Percentiles rank a stretch among this genome's conserved stretches.
phyloP scores from a whole-genome alignment of 2,888 invertebrate genomes.

The Dynastes grantii region DNA sequence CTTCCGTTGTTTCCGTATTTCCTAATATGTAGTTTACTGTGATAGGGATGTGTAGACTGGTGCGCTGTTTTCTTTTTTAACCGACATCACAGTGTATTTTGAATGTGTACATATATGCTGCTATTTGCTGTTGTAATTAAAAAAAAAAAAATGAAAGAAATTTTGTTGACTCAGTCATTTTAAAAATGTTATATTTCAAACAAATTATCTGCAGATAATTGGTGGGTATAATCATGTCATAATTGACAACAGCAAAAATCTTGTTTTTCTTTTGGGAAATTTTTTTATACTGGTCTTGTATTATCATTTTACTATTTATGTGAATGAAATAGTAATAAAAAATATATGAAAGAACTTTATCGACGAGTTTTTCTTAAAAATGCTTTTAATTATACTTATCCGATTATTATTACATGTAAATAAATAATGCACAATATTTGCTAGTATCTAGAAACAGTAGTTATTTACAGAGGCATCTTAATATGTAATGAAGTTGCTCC shows the following conservation, averaged over 20 bases:
- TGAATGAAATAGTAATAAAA: conserved; percentile 9
- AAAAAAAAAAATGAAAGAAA: neutral
- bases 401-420: conserved; percentile 34
- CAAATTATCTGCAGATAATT: conserved; percentile 9
- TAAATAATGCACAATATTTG: conserved; percentile 41
- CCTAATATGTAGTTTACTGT: conserved; percentile 36
- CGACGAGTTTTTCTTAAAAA: neutral
- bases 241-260: neutral
- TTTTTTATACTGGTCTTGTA: conserved; percentile 44
- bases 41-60: conserved; percentile 40
- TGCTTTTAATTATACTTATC: conserved; percentile 16
- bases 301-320: conserved; percentile 29
- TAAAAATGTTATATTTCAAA: conserved; percentile 10
- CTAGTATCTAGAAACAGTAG: conserved; percentile 48
- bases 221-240: conserved; percentile 26
- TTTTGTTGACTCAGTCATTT: neutral
- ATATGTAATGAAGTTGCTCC: conserved; percentile 13
- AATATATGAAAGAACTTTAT: neutral
- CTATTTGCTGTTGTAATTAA: conserved; percentile 19
- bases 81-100: conserved; percentile 31
- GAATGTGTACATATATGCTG: conserved; percentile 28
- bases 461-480: conserved; percentile 41
- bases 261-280: conserved; percentile 25
- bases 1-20: neutral
- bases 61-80: conserved; percentile 29